Evolutionary conservation across 2,888 invertebrate species (phyloP).

Genomic region (Caenorhabditis wallacei): DNA sequence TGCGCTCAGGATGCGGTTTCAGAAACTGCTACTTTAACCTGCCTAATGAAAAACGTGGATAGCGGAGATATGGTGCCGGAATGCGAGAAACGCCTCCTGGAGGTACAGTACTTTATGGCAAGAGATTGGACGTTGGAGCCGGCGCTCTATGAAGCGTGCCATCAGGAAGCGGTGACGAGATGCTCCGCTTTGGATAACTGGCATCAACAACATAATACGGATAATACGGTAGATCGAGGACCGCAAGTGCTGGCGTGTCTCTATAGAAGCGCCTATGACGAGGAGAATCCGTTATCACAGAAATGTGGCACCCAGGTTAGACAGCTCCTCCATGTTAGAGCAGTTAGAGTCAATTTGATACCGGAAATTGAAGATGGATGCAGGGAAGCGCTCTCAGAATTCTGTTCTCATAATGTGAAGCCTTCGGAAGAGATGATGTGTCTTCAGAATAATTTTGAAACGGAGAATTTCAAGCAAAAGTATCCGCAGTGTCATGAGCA

Average conservation of each 20-base stretch:
- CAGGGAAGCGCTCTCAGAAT: conserved; percentile 90
- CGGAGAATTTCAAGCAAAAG: conserved; percentile 79
- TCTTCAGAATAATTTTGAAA: conserved; percentile 88
- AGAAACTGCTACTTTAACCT: conserved; percentile 88
- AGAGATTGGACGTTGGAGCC: conserved; percentile 95
- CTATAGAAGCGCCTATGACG: conserved; percentile 87
- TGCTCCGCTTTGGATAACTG: conserved; percentile 80
- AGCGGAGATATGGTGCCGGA: conserved; percentile 91
- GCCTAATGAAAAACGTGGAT: conserved; percentile 92
- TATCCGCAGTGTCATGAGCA: conserved; percentile 87
- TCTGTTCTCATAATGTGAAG: conserved; percentile 89
- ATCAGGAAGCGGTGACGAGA: conserved; percentile 88
- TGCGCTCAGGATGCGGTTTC: conserved; percentile 78
- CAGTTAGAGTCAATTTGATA: conserved; percentile 93
- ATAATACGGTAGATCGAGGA: conserved; percentile 88
- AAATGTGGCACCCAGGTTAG: conserved; percentile 88
- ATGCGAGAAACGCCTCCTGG: conserved; percentile 93
- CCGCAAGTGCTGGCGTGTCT: conserved; percentile 93
- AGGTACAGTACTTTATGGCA: conserved; percentile 96
- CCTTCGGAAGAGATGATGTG: conserved; percentile 90
- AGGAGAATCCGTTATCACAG: conserved; percentile 83
- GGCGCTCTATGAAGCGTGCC: conserved; percentile 92
- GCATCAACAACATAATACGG: conserved; percentile 75
- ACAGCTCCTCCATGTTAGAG: conserved; percentile 94
- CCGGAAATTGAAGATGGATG: conserved; percentile 96